A percentile compares a stretch with the other conserved stretches of the same genome.
Conservation (phyloP, 2,888 invertebrate species). For the Horisme vitalbata region DNA sequence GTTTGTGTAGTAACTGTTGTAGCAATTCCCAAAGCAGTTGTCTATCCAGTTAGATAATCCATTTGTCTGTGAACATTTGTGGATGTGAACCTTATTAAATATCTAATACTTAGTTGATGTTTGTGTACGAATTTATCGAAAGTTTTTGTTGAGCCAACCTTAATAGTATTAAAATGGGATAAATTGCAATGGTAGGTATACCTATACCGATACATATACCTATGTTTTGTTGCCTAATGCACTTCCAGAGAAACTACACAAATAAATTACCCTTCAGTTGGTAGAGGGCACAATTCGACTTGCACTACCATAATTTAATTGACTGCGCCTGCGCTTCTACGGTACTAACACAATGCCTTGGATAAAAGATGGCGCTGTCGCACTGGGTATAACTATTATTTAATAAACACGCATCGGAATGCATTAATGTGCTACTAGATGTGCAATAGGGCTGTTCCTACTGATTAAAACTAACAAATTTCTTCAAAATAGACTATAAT, state of each 20-base stretch:
- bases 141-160: no score
- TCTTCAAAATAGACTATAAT: no score
- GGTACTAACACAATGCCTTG: constrained; percentile 36
- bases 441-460: constrained; percentile 65
- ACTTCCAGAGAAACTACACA: constrained; percentile 14
- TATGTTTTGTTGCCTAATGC: not conserved
- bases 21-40: not conserved
- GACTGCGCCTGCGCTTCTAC: constrained; percentile 27
- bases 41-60: not conserved
- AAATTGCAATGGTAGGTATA: no score
- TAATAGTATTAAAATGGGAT: no score
- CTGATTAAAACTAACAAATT: constrained; percentile 2
- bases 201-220: no score
- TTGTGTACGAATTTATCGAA: no score
- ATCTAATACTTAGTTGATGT: not conserved
- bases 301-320: constrained; percentile 19
- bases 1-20: constrained; percentile 25
- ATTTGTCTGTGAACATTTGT: constrained; percentile 12
- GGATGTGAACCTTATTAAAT: constrained; percentile 7
- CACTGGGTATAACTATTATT: constrained; percentile 14
- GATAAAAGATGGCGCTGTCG: constrained; percentile 22
- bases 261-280: constrained; percentile 12
- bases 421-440: constrained; percentile 67
- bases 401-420: constrained; percentile 32
- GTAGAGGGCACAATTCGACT: constrained; percentile 23